These are phyloP conservation scores for Vesta saturnalis DNA, from an alignment of 2,888 invertebrate genomes.

Conservation along the genomic window DNA sequence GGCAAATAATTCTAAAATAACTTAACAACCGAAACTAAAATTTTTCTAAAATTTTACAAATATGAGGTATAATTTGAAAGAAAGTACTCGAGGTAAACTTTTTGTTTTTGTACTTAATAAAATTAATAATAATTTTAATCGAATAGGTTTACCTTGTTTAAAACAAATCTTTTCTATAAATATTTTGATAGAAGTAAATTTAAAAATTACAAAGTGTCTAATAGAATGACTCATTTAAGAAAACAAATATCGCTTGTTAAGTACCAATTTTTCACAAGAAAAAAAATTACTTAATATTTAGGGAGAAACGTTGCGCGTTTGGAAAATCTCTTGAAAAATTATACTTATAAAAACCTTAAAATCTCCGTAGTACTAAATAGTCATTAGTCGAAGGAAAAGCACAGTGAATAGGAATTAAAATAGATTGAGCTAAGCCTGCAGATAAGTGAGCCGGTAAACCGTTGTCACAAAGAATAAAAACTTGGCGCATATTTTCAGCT, in stretches of 20 bases:
- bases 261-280: background rate
- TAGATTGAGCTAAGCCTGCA: conserved; percentile 45
- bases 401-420: conserved; percentile 45
- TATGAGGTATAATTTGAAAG: too few relatives aligned
- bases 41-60: too few relatives aligned
- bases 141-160: too few relatives aligned
- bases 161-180: too few relatives aligned
- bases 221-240: background rate
- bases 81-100: too few relatives aligned
- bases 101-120: too few relatives aligned
- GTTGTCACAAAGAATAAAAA: conserved; percentile 52
- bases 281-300: conserved; percentile 12
- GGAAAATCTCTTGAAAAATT: conserved; percentile 34
- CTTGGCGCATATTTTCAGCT: conserved; percentile 59
- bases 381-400: conserved; percentile 39
- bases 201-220: too few relatives aligned
- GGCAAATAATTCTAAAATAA: too few relatives aligned
- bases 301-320: conserved; percentile 19
- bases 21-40: too few relatives aligned
- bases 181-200: too few relatives aligned
- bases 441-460: conserved; percentile 53
- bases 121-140: too few relatives aligned
- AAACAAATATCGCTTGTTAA: background rate
- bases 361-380: conserved; percentile 39
- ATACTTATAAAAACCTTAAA: conserved; percentile 34